Evolutionary conservation across 2,888 invertebrate genomes (phyloP).

Genomic region (Antheraea assamensis): DNA sequence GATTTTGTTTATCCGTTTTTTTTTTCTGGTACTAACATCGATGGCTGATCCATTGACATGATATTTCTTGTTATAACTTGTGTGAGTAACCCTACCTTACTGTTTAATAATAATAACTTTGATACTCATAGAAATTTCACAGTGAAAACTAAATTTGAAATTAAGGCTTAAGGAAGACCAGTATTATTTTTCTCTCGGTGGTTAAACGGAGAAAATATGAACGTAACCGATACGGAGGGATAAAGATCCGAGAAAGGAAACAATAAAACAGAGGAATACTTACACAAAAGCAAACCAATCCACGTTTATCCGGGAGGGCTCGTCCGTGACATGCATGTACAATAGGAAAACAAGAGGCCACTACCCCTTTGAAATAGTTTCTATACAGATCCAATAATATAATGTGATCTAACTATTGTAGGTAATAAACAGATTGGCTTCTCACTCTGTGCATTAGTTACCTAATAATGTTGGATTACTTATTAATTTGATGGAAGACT

Average conservation of each 20-base stretch:
- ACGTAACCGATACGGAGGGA: conserved; percentile 30
- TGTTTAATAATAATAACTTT: no score
- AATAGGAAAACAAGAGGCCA: conserved; percentile 21
- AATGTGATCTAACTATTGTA: conserved; percentile 9
- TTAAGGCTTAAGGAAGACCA: conserved; percentile 22
- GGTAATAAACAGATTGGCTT: not conserved
- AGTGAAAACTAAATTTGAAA: conserved; percentile 12
- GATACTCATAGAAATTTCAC: not conserved
- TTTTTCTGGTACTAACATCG: no score
- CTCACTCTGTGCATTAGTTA: not conserved
- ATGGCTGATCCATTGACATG: not conserved
- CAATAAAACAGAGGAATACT: conserved; percentile 63
- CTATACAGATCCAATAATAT: conserved; percentile 13
- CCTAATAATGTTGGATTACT: not conserved
- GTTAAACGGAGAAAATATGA: conserved; percentile 24
- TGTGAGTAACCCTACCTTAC: no score
- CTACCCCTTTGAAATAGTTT: conserved; percentile 9
- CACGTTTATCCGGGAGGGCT: conserved; percentile 46
- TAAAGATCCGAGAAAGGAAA: conserved; percentile 45
- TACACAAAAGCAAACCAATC: conserved; percentile 55
- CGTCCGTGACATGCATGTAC: conserved; percentile 63
- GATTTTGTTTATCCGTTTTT: no score
- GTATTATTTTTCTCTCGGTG: conserved; percentile 23
- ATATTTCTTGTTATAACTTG: no score
- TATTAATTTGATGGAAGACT: not conserved